Percentiles rank a stretch among this genome's conserved stretches.
Evolutionary conservation across 2,888 invertebrate genomes (phyloP).

Genomic region (Nudaria mundana): DNA sequence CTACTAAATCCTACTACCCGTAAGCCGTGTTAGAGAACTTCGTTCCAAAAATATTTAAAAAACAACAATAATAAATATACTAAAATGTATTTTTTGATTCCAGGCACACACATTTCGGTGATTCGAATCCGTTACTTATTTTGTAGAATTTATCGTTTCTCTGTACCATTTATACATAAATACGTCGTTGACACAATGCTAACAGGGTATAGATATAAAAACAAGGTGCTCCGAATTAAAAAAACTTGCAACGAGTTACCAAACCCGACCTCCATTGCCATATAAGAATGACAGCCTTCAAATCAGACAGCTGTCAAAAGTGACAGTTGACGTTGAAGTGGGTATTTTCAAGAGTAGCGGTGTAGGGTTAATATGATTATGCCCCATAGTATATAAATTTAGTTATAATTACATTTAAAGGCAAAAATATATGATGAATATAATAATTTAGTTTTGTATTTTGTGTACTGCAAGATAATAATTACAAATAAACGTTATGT

Average conservation of each 20-base stretch:
- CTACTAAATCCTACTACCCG: no score
- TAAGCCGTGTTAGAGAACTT: no score
- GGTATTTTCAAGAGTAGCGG: neutral
- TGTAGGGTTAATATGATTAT: slow-evolving; percentile 2
- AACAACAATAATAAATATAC: no score
- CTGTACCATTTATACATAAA: slow-evolving; percentile 21
- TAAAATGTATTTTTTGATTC: slow-evolving; percentile 12
- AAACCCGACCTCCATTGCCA: neutral
- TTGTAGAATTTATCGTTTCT: slow-evolving; percentile 15
- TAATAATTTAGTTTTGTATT: slow-evolving; percentile 66
- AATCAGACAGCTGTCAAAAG: neutral
- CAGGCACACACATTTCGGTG: slow-evolving; percentile 12
- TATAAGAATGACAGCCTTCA: neutral
- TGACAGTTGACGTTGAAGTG: neutral
- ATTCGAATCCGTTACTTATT: slow-evolving; percentile 6
- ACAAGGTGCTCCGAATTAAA: slow-evolving; percentile 23
- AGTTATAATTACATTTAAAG: slow-evolving; percentile 20
- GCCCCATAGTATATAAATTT: slow-evolving; percentile 16
- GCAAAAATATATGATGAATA: slow-evolving; percentile 33
- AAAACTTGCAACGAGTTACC: slow-evolving; percentile 15
- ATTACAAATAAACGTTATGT: slow-evolving; percentile 35
- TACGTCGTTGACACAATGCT: slow-evolving; percentile 8
- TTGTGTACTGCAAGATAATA: slow-evolving; percentile 50
- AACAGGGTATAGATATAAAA: slow-evolving; percentile 28
- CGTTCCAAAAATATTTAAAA: no score